A percentile compares a stretch with the other conserved stretches of the same genome.
phyloP scores from a whole-genome alignment of 2,113 vertebrate genomes.

The Petromus typicus region DNA sequence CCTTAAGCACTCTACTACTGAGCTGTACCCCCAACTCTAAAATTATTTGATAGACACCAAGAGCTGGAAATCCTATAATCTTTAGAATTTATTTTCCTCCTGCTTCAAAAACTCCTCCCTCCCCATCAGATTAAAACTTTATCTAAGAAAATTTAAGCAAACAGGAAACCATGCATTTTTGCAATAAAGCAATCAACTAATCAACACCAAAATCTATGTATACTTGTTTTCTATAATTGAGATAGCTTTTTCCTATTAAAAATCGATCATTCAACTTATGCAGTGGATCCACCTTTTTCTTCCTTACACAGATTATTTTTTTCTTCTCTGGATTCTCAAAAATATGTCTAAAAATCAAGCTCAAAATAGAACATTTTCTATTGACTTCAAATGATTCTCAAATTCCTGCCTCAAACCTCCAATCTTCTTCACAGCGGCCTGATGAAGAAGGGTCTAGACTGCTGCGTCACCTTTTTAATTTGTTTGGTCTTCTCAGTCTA shows the following conservation, averaged over 20 bases:
- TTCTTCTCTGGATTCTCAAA: not conserved
- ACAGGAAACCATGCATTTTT: not conserved
- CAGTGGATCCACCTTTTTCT: not conserved
- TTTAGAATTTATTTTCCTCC: not conserved
- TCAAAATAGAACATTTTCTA: not conserved
- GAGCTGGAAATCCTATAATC: not conserved
- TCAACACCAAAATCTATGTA: not conserved
- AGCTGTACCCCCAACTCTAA: not conserved
- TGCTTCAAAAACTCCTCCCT: not conserved
- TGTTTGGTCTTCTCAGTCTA: not conserved
- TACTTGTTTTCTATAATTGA: not conserved
- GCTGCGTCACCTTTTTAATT: not conserved
- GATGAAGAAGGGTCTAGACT: not conserved
- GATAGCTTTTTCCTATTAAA: slow-evolving; percentile 2
- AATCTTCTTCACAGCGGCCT: not conserved
- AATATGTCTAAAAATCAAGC: not conserved
- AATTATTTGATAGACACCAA: slow-evolving; percentile 14
- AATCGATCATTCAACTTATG: not conserved
- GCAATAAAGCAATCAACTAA: slow-evolving; percentile 25
- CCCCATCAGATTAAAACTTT: not conserved
- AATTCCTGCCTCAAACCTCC: not conserved
- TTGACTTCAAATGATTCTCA: not conserved
- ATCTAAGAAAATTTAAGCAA: slow-evolving; percentile 10
- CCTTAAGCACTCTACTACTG: not conserved
- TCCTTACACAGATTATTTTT: not conserved